Evolutionary conservation across 2,888 invertebrate species (phyloP).

Genomic region (Cosmia trapezina): DNA sequence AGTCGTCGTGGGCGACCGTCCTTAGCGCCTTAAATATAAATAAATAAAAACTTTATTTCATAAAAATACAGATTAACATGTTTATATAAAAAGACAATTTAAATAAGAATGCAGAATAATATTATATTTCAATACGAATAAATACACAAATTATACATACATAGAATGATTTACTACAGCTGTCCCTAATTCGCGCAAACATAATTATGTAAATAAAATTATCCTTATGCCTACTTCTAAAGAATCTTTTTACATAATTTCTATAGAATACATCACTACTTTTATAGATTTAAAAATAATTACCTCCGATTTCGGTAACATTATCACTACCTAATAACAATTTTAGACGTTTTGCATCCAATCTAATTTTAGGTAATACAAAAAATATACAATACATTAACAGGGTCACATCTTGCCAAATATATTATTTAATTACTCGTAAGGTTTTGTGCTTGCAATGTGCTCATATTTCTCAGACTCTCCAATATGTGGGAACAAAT

Average conservation of each 20-base stretch:
- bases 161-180: neutral
- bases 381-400: slow-evolving; percentile 51
- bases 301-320: slow-evolving; percentile 33
- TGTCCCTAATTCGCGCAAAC: slow-evolving; percentile 4
- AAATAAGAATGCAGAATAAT: neutral
- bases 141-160: neutral
- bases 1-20: neutral
- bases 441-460: slow-evolving; percentile 58
- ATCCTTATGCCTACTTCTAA: slow-evolving; percentile 32
- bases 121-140: neutral
- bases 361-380: slow-evolving; percentile 37
- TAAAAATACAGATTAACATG: too few relatives aligned
- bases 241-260: slow-evolving; percentile 43
- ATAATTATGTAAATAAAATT: slow-evolving; percentile 32
- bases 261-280: slow-evolving; percentile 33
- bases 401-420: slow-evolving; percentile 36
- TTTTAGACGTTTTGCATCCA: slow-evolving; percentile 44
- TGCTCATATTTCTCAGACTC: slow-evolving; percentile 42
- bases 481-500: neutral
- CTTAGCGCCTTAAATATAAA: neutral
- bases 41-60: too few relatives aligned
- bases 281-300: slow-evolving; percentile 42
- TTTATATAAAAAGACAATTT: too few relatives aligned
- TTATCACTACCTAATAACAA: slow-evolving; percentile 25
- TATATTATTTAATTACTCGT: slow-evolving; percentile 18